Conservation (phyloP, 2,113 vertebrate genomes). For the Vicugna pacos region DNA sequence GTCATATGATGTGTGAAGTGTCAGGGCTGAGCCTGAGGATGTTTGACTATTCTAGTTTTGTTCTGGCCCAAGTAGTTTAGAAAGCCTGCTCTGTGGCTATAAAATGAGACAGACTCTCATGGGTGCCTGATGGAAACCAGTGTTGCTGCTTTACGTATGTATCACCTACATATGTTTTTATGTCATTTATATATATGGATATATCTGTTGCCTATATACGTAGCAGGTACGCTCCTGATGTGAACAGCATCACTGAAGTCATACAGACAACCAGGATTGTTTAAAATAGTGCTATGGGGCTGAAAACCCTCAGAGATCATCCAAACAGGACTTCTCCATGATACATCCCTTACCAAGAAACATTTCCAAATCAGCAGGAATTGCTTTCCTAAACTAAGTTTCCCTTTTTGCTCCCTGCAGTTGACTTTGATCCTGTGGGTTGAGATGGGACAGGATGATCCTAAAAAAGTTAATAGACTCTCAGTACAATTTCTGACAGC, state of each 20-base stretch:
- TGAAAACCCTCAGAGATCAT: not conserved
- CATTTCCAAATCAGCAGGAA: not conserved
- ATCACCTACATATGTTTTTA: not conserved
- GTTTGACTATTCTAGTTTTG: conserved; percentile 51
- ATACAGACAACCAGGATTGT: not conserved
- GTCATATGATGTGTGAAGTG: not conserved
- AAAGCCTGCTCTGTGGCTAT: not conserved
- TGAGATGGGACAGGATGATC: not conserved
- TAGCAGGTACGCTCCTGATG: not conserved
- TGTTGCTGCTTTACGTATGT: not conserved
- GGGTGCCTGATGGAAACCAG: not conserved
- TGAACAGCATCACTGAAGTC: not conserved
- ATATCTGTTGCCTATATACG: not conserved
- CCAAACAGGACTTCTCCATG: not conserved
- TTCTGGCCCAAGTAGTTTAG: not conserved
- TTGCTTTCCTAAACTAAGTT: not conserved
- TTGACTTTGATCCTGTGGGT: not conserved
- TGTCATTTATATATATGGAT: not conserved
- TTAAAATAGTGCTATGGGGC: not conserved
- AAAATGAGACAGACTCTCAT: not conserved
- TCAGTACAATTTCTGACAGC: not conserved
- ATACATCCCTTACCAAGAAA: not conserved
- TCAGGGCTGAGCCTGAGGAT: not conserved
- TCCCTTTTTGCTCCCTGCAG: not conserved
- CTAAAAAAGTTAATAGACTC: not conserved